Evolutionary conservation across 2,888 invertebrate species (phyloP).

Genomic region (Phyllotreta cruciferae): DNA sequence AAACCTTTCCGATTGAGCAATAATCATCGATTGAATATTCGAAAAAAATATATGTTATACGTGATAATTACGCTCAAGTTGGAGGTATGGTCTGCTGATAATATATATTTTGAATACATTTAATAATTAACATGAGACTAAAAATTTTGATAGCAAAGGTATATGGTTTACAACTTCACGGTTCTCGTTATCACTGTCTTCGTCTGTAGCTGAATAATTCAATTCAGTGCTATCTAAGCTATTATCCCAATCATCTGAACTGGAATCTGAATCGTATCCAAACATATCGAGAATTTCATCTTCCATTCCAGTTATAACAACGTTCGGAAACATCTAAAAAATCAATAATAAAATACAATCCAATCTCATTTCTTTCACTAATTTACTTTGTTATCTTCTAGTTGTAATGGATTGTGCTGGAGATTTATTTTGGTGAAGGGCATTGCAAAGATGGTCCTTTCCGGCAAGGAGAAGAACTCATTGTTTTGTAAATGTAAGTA

Average conservation of each 20-base stretch:
- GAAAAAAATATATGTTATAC: too few species aligned
- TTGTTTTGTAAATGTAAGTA: conserved; percentile 54
- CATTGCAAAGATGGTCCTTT: conserved; percentile 48
- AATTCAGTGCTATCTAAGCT: conserved; percentile 56
- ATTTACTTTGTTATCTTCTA: conserved; percentile 46
- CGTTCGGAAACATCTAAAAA: conserved; percentile 49
- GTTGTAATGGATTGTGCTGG: conserved; percentile 51
- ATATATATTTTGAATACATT: neutral
- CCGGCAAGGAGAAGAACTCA: conserved; percentile 50
- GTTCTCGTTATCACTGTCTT: conserved; percentile 53
- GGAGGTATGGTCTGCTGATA: too few species aligned
- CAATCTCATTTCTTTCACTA: neutral
- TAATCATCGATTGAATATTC: too few species aligned
- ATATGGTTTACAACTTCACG: conserved; percentile 51
- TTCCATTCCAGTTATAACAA: conserved; percentile 47
- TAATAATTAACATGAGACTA: conserved; percentile 46
- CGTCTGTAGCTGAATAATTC: conserved; percentile 52
- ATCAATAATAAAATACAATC: conserved; percentile 16
- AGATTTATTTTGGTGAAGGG: conserved; percentile 54
- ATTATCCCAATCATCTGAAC: conserved; percentile 55
- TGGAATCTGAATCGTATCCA: conserved; percentile 48
- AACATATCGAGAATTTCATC: conserved; percentile 36
- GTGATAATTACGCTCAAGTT: too few species aligned
- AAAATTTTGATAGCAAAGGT: conserved; percentile 54
- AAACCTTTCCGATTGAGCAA: too few species aligned